These are phyloP conservation scores for Todus mexicanus DNA, from an alignment of 2,797 vertebrate genomes.

Conservation along the genomic window DNA sequence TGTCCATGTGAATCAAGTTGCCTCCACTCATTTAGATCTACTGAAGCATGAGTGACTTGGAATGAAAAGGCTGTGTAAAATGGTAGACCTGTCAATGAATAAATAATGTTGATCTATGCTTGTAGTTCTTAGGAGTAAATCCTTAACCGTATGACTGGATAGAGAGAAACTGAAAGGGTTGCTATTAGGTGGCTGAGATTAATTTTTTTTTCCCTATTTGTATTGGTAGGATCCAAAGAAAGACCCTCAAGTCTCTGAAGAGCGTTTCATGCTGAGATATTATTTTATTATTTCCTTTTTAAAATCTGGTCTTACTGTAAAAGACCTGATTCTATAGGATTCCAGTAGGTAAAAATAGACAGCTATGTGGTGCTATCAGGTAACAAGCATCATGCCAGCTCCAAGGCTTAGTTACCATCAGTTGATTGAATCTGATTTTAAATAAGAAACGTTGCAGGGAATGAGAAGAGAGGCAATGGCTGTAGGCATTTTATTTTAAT, in stretches of 20 bases:
- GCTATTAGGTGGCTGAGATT: not conserved
- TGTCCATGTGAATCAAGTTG: constrained; percentile 12
- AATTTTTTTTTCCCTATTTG: not conserved
- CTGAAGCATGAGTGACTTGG: not conserved
- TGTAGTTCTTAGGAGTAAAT: not conserved
- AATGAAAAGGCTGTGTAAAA: not conserved
- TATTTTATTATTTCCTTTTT: not conserved
- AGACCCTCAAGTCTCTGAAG: not conserved
- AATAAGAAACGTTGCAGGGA: not conserved
- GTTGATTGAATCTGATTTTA: not conserved
- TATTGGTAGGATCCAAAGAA: not conserved
- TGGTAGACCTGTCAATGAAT: not conserved
- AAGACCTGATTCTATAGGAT: not conserved
- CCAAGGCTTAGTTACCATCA: not conserved
- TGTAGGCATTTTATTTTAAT: not conserved
- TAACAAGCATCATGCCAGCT: not conserved
- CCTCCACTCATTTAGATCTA: not conserved
- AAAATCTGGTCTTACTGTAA: not conserved
- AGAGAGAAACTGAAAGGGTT: not conserved
- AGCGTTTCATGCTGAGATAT: not conserved
- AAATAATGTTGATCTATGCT: not conserved
- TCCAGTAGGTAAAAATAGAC: not conserved
- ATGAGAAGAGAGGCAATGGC: not conserved
- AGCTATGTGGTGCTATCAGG: not conserved
- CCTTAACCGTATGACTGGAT: not conserved